Conservation (phyloP, 2,888 invertebrate genomes). For the Colletes collaris region DNA sequence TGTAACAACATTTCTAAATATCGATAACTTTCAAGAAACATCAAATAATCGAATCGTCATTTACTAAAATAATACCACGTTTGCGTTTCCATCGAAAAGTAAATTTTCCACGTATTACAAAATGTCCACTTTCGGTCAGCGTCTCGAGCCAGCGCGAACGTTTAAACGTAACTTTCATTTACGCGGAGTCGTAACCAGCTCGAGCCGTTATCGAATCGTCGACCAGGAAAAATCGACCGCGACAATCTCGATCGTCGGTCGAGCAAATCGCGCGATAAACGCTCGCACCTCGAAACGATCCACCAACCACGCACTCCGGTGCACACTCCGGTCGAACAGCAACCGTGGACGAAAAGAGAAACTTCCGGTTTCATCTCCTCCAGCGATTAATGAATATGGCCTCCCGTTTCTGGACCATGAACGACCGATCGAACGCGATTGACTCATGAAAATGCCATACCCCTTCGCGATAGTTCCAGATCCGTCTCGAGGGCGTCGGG, state of each 20-base stretch:
- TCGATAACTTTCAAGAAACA: no score
- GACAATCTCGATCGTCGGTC: constrained; percentile 27
- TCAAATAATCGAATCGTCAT: no score
- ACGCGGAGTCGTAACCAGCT: no score
- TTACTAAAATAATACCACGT: no score
- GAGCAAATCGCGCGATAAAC: constrained; percentile 38
- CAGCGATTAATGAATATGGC: constrained; percentile 69
- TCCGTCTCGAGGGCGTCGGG: constrained; percentile 73
- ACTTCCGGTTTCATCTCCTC: constrained; percentile 58
- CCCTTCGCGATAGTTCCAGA: constrained; percentile 79
- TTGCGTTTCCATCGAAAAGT: no score
- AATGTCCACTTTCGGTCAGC: no score
- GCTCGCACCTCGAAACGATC: constrained; percentile 39
- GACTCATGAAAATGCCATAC: constrained; percentile 76
- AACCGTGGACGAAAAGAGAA: neutral
- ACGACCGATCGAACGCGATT: constrained; percentile 67
- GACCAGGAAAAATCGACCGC: no score
- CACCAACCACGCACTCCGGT: constrained; percentile 37
- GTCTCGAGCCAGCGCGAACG: no score
- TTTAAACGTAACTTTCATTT: no score
- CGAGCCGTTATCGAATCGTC: no score
- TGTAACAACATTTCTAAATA: no score
- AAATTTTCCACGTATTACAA: no score
- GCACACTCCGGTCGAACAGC: neutral
- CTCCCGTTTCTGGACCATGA: constrained; percentile 69